A percentile compares a stretch with the other conserved stretches of the same genome.
phyloP scores from a whole-genome alignment of 2,888 invertebrate species.

The Coenonympha glycerion region DNA sequence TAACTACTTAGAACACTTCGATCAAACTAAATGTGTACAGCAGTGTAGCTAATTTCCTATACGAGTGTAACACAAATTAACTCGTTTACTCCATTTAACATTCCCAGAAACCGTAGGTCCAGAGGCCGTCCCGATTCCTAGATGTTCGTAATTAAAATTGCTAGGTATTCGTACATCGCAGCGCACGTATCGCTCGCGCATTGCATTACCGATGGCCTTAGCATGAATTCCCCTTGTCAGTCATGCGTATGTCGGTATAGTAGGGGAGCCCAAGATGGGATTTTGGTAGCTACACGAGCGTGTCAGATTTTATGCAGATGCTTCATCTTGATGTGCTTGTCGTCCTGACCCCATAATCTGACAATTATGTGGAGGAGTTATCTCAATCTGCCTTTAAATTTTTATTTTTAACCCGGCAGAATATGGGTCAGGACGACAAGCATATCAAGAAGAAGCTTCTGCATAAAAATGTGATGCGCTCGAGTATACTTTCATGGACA shows the following conservation, averaged over 20 bases:
- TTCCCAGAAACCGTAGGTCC: slow-evolving; percentile 6
- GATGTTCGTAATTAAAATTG: slow-evolving; percentile 3
- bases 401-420: no score
- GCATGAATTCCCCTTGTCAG: slow-evolving; percentile 32
- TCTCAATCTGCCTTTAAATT: no score
- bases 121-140: slow-evolving; percentile 5
- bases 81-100: background rate
- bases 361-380: no score
- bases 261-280: no score
- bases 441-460: no score
- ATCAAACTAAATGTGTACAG: background rate
- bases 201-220: slow-evolving; percentile 29
- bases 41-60: background rate
- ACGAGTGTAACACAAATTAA: background rate
- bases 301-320: no score
- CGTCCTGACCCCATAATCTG: no score
- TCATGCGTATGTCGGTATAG: slow-evolving; percentile 31
- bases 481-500: no score
- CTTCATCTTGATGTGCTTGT: no score
- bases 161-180: slow-evolving; percentile 7
- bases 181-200: slow-evolving; percentile 24
- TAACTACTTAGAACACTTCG: background rate
- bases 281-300: no score
- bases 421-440: no score
- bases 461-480: no score